Evolutionary conservation across 2,888 invertebrate species (phyloP).

Genomic region (Pristionchus fissidentatus): DNA sequence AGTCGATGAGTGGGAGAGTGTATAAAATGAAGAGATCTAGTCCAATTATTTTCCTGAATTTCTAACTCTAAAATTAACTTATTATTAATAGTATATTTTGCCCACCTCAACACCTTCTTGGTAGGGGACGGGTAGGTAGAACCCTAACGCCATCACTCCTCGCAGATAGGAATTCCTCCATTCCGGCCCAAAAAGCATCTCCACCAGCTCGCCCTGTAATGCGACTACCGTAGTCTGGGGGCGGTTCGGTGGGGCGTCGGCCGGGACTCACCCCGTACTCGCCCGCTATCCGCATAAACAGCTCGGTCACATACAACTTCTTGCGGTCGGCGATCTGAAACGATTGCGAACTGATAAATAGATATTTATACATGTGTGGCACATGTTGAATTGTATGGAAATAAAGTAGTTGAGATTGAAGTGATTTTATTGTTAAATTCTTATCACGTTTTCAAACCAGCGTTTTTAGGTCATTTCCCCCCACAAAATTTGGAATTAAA

Average conservation of each 20-base stretch:
- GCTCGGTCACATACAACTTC: conserved; percentile 68
- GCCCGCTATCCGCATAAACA: conserved; percentile 60
- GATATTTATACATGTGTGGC: too few relatives aligned
- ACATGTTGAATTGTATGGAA: too few relatives aligned
- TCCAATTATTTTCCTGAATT: too few relatives aligned
- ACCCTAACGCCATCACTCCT: conserved; percentile 58
- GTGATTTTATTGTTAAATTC: too few relatives aligned
- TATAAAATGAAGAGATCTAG: too few relatives aligned
- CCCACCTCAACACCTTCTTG: conserved; percentile 15
- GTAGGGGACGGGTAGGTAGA: conserved; percentile 27
- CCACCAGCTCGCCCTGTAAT: conserved; percentile 65
- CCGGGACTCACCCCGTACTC: conserved; percentile 54
- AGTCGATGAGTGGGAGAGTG: too few relatives aligned
- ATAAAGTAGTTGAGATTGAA: too few relatives aligned
- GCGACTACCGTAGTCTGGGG: conserved; percentile 36
- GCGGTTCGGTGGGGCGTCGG: neutral
- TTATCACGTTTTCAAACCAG: too few relatives aligned
- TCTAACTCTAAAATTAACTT: neutral
- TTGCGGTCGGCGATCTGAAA: conserved; percentile 43
- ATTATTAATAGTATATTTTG: neutral
- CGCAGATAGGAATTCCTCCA: conserved; percentile 63
- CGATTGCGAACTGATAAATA: too few relatives aligned
- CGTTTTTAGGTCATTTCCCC: too few relatives aligned
- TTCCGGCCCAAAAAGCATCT: conserved; percentile 62
- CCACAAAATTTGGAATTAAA: too few relatives aligned